Evolutionary conservation across 1,140 invertebrate species (phyloP).

Genomic region (Neodiprion pinetum): DNA sequence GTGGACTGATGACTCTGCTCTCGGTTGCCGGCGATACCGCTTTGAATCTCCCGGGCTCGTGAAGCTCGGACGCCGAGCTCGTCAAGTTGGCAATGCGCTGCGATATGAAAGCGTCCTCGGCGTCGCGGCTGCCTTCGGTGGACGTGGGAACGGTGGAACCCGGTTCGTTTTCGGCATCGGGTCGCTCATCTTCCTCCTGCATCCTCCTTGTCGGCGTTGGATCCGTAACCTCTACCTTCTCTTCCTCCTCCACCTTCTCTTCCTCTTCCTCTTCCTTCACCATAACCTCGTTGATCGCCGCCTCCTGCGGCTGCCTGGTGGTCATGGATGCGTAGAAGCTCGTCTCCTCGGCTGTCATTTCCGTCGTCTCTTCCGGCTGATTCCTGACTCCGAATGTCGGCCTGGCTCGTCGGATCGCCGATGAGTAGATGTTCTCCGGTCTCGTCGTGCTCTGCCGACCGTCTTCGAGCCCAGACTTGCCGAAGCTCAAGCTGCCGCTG

Average conservation of each 20-base stretch:
- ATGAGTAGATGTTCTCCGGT: constrained; percentile 48
- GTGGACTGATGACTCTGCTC: constrained; percentile 42
- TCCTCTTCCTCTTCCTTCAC: constrained; percentile 19
- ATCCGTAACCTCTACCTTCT: constrained; percentile 29
- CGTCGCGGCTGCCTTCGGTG: constrained; percentile 47
- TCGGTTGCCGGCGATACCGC: constrained; percentile 49
- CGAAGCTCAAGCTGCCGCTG: neutral
- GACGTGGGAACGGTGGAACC: constrained; percentile 25
- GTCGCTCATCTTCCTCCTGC: constrained; percentile 6
- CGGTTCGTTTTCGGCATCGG: constrained; percentile 19
- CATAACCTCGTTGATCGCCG: constrained; percentile 15
- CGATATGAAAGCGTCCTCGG: constrained; percentile 45
- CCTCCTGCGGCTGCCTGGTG: neutral
- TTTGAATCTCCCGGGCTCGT: constrained; percentile 59
- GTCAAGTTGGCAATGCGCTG: constrained; percentile 63
- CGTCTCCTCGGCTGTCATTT: constrained; percentile 51
- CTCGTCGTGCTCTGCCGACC: constrained; percentile 34
- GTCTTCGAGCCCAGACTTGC: neutral
- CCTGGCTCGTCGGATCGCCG: constrained; percentile 37
- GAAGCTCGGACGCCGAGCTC: constrained; percentile 60
- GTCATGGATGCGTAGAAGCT: constrained; percentile 40
- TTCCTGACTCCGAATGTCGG: constrained; percentile 25
- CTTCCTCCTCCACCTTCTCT: constrained; percentile 8
- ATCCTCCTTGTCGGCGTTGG: constrained; percentile 33
- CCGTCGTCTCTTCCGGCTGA: constrained; percentile 30